Base-by-base conservation (phyloP, 2,888 invertebrate genomes). In the Xanthostigma xanthostigma region DNA sequence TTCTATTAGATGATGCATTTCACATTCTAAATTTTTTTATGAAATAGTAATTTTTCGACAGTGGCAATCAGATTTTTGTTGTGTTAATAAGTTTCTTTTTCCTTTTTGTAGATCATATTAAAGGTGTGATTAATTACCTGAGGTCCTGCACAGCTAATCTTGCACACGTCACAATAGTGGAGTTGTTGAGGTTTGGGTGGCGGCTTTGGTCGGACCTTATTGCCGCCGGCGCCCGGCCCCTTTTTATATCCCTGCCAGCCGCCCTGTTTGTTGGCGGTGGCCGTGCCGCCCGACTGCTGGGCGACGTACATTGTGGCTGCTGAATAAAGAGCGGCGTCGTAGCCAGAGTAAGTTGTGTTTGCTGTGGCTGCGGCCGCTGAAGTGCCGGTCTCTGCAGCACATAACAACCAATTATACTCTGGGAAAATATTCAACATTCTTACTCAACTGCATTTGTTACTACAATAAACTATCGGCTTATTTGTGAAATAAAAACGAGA, bases 131-230 rank as follows among this genome's bases (percentile, higher is more conserved):
- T 12, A 45, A 51, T 53, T 53, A 81, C 81, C 76, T 90, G 90
- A 4, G 91, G 91, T 0, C 93, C 93, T 54, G 92, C 93, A 68
- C 93, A 96, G 62, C 94, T 95, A 62, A 97, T 96, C 70, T 97
- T 96, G 70, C 98, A 98, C 11, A 96, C 93, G 67, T 98, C 96
- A 66, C 97, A 98, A 70, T 96, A 98, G 69, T 95, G 95, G 54
- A 96, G 73, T 64, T 93, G 91, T 64, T 92, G 91, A 35, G 91
- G 88, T 61, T 91, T 89, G 13, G 91, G 90, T 49, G 90, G 86
- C 34, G 82, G 84, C 69, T 86, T 87, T 53, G 79, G 77, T 45
- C 81, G 73, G 63, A 81, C 78, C 60, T 74, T 71, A 64, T 78
- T 76, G 40, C 72, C 71, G 52, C 76, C 78, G 48, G 74, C 68